phyloP scores from a whole-genome alignment of 2,888 invertebrate species.

The Hofmannophila pseudospretella region DNA sequence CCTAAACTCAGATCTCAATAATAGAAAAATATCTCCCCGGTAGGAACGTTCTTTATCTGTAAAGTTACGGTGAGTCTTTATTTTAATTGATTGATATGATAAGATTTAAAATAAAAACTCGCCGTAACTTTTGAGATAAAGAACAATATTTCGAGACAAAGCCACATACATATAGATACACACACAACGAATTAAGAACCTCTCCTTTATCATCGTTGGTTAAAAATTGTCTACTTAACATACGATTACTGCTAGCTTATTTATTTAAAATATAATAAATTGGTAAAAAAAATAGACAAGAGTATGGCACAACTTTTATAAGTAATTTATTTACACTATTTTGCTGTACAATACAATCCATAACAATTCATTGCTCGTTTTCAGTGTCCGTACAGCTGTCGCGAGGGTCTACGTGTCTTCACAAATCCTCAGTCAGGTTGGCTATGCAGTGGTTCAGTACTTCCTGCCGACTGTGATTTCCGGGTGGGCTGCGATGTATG shows the following conservation, averaged over 20 bases:
- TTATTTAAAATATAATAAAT: not conserved
- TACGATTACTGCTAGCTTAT: not conserved
- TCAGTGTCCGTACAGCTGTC: constrained; percentile 5
- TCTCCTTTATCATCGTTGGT: too few species aligned
- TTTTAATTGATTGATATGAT: too few species aligned
- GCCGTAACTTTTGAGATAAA: too few species aligned
- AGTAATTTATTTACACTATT: constrained; percentile 11
- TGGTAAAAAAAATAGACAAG: not conserved
- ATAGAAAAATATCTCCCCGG: too few species aligned
- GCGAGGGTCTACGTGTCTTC: not conserved
- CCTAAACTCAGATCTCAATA: too few species aligned
- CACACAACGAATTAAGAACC: too few species aligned
- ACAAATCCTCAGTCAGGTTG: not conserved
- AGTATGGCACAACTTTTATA: constrained; percentile 11
- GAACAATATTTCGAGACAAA: too few species aligned
- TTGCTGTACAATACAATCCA: constrained; percentile 2
- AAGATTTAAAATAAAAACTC: too few species aligned
- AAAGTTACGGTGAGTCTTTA: too few species aligned
- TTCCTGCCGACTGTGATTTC: constrained; percentile 3
- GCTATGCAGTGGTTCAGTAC: not conserved
- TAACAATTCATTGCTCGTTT: constrained; percentile 1
- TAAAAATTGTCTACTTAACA: too few species aligned
- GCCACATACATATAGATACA: too few species aligned
- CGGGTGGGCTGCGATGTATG: constrained; percentile 38
- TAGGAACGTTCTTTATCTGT: too few species aligned